A percentile compares a stretch with the other conserved stretches of the same genome.
These are phyloP conservation scores for Xestoiulus laeticollis DNA, from an alignment of 2,888 invertebrate genomes.

Conservation along the genomic window DNA sequence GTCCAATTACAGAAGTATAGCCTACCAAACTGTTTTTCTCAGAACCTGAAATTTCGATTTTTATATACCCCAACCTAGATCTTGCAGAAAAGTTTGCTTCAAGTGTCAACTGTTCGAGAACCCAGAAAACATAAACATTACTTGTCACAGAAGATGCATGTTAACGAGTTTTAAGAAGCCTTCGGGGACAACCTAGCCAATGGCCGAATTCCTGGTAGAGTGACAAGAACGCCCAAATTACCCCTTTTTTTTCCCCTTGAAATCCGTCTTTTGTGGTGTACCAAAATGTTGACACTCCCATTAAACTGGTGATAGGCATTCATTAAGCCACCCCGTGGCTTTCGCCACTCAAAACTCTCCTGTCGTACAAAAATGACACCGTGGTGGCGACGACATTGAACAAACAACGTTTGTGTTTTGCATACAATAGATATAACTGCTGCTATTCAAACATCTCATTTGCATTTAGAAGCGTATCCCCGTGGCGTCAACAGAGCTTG, in stretches of 20 bases:
- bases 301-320: constrained; percentile 37
- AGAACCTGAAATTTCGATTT: no score
- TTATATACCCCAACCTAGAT: neutral
- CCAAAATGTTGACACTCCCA: constrained; percentile 37
- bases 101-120: neutral
- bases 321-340: constrained; percentile 18
- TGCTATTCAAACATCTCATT: constrained; percentile 37
- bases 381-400: neutral
- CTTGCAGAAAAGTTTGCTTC: neutral
- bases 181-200: neutral
- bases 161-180: neutral
- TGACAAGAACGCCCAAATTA: neutral
- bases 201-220: neutral
- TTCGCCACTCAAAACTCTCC: neutral
- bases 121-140: neutral
- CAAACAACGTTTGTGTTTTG: neutral
- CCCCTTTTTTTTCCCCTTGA: neutral
- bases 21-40: no score
- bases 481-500: constrained; percentile 10
- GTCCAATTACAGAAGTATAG: no score
- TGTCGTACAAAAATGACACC: neutral
- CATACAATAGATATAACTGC: constrained; percentile 37
- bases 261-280: neutral
- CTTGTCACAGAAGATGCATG: neutral
- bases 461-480: constrained; percentile 22